Base-by-base conservation (phyloP, 1,140 invertebrate genomes). In the Sminthurinus signatus region DNA sequence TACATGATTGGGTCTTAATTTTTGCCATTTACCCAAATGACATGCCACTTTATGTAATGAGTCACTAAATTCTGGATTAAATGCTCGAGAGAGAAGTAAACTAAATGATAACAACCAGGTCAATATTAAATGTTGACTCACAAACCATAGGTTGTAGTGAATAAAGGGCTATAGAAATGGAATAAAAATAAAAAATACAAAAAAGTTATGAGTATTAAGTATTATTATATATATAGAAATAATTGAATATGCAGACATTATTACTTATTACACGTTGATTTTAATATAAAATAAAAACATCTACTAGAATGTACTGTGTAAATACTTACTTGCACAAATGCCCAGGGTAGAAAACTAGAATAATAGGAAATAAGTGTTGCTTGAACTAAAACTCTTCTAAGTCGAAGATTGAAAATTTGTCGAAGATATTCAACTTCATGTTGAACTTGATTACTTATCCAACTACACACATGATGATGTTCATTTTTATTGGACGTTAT, bases 361-460 rank as follows among this genome's bases (percentile, higher is more conserved):
- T 96, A 93, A 75, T 96, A 97, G 0, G 92, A 89, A 72, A 88
- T 91, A 1, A 91, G 77, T 44, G 93, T 83, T 1, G 92, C 91
- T 73, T 89, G 91, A 74, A 94, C 96, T 3, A 97, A 78, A 56
- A 93, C 86, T 75, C 90, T 88, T 77, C 93, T 94, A 69, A 96
- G 81, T 51, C 93, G 79, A 48, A 83, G 81, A 75, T 96, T 95
- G 72, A 96, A 96, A 75, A 96, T 93, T 23, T 81, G 83, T 69
- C 87, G 85, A 5, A 97, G 74, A 19, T 82, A 81, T 62, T 92
- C 88, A 25, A 94, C 90, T 78, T 97, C 93, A 21, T 86, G 83
- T 61, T 93, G 80, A 42, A 96, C 86, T 21, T 74, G 70, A 39
- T 80, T 80, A 42, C 80, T 75, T 14, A 75, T 76, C 56, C 75